phyloP scores from a whole-genome alignment of 2,888 invertebrate species.

The Lypha dubia region DNA sequence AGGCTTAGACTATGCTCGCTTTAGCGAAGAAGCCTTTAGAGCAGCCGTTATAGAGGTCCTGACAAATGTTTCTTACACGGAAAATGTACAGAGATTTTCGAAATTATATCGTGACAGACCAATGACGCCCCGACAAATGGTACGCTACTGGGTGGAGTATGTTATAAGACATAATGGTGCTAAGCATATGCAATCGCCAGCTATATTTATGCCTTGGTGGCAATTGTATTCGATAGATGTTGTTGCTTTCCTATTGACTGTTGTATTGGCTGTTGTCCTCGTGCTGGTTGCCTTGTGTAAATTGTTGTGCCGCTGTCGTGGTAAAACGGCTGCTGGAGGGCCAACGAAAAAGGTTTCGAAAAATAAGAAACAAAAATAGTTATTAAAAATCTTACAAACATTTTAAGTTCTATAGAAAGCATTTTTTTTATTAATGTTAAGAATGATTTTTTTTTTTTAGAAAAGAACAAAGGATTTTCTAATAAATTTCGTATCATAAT shows the following conservation, averaged over 20 bases:
- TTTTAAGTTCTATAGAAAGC: too few species aligned
- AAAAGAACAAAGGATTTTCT: too few species aligned
- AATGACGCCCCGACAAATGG: conserved; percentile 84
- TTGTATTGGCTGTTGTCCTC: conserved; percentile 53
- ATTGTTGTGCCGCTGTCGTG: conserved; percentile 60
- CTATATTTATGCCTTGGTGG: conserved; percentile 83
- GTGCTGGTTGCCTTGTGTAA: conserved; percentile 58
- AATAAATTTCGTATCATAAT: too few species aligned
- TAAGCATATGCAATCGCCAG: conserved; percentile 84
- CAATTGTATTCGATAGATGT: conserved; percentile 84
- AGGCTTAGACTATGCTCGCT: conserved; percentile 69
- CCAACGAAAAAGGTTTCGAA: conserved; percentile 18
- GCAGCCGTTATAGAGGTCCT: conserved; percentile 75
- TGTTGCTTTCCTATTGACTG: conserved; percentile 72
- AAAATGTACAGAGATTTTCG: conserved; percentile 82
- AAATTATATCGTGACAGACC: conserved; percentile 84
- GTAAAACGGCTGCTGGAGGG: conserved; percentile 1
- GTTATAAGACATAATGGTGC: conserved; percentile 85
- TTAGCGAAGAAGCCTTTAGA: conserved; percentile 73
- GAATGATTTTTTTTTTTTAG: too few species aligned
- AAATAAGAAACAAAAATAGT: conserved; percentile 64
- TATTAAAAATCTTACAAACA: too few species aligned
- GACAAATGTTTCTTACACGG: conserved; percentile 75
- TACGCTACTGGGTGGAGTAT: conserved; percentile 85
- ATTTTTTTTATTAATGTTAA: too few species aligned